phyloP scores from a whole-genome alignment of 2,888 invertebrate genomes.

The Rhabditophanes sp. region DNA sequence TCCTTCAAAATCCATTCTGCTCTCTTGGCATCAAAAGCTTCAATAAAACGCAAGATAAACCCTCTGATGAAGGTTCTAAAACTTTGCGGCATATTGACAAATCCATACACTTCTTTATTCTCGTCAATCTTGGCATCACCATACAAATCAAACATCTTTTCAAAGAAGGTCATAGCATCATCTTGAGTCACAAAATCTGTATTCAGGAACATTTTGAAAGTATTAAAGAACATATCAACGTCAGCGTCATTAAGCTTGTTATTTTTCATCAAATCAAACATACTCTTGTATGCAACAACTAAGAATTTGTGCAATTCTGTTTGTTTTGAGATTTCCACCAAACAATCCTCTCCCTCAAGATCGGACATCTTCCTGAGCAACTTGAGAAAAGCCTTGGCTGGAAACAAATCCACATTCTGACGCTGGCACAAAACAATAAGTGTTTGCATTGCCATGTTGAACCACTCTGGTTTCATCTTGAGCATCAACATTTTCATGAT shows the following conservation, averaged over 20 bases:
- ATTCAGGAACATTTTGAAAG: neutral
- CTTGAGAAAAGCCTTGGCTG: conserved; percentile 16
- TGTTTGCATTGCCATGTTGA: conserved; percentile 20
- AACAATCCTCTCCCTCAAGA: neutral
- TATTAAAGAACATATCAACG: neutral
- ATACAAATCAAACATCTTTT: conserved; percentile 4
- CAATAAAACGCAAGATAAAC: conserved; percentile 10
- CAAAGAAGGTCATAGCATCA: conserved; percentile 8
- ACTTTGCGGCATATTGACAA: conserved; percentile 6
- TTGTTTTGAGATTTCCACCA: conserved; percentile 2
- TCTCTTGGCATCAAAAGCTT: conserved; percentile 14
- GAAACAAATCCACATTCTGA: conserved; percentile 21
- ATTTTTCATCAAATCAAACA: conserved; percentile 11
- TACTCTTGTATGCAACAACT: conserved; percentile 17
- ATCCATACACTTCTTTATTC: conserved; percentile 4
- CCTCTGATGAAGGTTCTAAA: conserved; percentile 2
- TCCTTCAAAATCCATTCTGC: conserved; percentile 16
- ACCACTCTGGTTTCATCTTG: conserved; percentile 21
- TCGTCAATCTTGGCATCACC: conserved; percentile 5
- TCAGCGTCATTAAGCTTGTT: neutral
- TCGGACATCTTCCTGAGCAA: conserved; percentile 1
- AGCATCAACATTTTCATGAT: conserved; percentile 9
- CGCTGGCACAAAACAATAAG: conserved; percentile 33
- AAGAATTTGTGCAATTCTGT: conserved; percentile 18
- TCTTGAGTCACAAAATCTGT: conserved; percentile 11